Evolutionary conservation across 2,888 invertebrate genomes (phyloP).

Genomic region (Myopa testacea): DNA sequence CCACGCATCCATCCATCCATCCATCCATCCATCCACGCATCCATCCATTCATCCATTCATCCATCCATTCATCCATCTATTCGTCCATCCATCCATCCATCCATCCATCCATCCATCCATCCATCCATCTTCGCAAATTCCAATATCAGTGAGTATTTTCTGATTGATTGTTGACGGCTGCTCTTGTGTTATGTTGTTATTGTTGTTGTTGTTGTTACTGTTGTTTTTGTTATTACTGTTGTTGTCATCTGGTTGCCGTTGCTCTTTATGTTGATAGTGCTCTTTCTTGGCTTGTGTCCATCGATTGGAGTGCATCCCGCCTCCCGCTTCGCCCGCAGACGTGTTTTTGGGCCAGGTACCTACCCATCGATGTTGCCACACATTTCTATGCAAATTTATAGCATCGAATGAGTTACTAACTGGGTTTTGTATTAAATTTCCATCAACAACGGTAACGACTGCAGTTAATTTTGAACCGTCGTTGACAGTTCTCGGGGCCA

Average conservation of each 20-base stretch:
- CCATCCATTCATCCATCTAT: no score
- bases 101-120: slow-evolving; percentile 12
- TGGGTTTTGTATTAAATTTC: no score
- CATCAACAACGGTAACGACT: no score
- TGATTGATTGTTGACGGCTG: slow-evolving; percentile 45
- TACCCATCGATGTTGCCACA: not conserved
- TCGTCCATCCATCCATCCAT: not conserved
- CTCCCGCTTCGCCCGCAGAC: not conserved
- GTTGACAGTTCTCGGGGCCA: no score
- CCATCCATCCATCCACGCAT: no score
- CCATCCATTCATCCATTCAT: no score
- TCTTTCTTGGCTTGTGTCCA: no score
- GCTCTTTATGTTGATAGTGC: no score
- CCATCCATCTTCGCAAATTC: slow-evolving; percentile 6
- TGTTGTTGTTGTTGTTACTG: slow-evolving; percentile 21
- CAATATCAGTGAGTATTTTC: slow-evolving; percentile 24
- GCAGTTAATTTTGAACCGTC: no score
- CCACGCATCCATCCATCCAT: slow-evolving; percentile 6
- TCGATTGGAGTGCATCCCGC: not conserved
- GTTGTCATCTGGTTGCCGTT: no score
- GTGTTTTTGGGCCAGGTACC: not conserved
- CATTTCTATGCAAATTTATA: slow-evolving; percentile 2
- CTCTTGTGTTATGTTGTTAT: no score
- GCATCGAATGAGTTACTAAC: not conserved
- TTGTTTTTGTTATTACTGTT: slow-evolving; percentile 29